Evolutionary conservation across 2,113 vertebrate genomes (phyloP), one percentile per base, ranked within the genome.

Genomic region (Osmerus eperlanus): DNA sequence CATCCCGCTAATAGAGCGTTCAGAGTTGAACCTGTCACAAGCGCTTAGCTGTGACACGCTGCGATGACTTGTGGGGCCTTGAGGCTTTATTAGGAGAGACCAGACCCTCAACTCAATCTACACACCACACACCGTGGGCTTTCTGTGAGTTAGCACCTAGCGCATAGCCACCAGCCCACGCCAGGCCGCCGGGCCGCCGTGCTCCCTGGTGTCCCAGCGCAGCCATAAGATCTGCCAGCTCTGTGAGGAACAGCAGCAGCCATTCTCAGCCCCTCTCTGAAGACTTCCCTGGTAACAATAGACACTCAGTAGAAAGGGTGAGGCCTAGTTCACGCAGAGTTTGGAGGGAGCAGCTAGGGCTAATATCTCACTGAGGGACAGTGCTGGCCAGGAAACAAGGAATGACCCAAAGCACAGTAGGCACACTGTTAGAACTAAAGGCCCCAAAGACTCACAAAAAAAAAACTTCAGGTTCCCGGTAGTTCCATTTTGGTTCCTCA

Each of bases 291-390:
- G 75, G 61, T 85, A 80, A 80, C 72, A 76, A 67, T 66, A 71
- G 60, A 78, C 71, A 78, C 64, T 81, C 78, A 68, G 69, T 63
- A 66, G 9, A 52, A 71, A 81, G 82, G 76, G 80, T 84, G 77
- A 85, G 73, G 81, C 19, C 75, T 58, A 71, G 75, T 84, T 80
- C 73, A 77, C 41, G 5, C 7, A 47, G 64, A 71, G 71, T 52
- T 72, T 75, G 67, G 29, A 80, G 72, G 62, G 60, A 65, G 77
- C 64, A 21, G 12, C 58, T 56, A 2, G n/a, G 16, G 54, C 21
- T 59, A 73, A 76, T 59, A 68, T 84, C 29, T 82, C 59, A 60
- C 47, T 67, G 63, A 58, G 71, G 69, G 67, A 76, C 58, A 3
- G 8, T 13, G 11, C 58, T 18, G 69, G 70, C 29, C 61, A 41